Evolutionary conservation across 2,888 invertebrate species (phyloP), one percentile per base, ranked within the genome.

Genomic region (Erebia aethiops): DNA sequence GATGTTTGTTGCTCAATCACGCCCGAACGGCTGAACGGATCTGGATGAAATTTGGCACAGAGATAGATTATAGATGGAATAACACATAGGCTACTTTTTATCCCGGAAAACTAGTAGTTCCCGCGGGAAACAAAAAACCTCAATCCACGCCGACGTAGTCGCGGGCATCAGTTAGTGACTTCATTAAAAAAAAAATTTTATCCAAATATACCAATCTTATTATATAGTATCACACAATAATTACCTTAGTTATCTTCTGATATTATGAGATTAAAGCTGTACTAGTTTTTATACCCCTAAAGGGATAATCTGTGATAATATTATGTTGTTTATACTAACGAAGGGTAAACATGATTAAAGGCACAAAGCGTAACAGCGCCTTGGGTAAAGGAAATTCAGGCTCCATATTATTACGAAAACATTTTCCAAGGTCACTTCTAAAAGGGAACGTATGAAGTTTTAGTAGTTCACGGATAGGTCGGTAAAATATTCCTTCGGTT

Each of bases 401-500:
- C 26, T 60, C 43, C 57, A 16, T 49, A 61, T 46, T 69, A 61
- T 54, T 52, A 51, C 18, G 8, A 60, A 71, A 71, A 70, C 41
- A 58, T 68, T 52, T 65, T 52, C 51, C 67, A 65, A 62, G 65
- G 64, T 65, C 64, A 52, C 57, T n/a, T 16, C 51, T 61, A 26
- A 60, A 67, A 65, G 69, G 64, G 65, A 61, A 57, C 64, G 67
- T 69, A 71, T 60, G 67, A 64, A 67, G 67, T 69, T 71, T 71
- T 70, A 71, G 54, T 70, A 70, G 68, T 68, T 69, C 51, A 64
- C 56, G 67, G 67, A 74, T 71, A 72, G 70, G 70, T 75, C 66
- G 74, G 71, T 71, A 71, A 76, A 77, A 76, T 74, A 74, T 77
- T 72, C 57, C 62, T 73, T 52, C 67, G 67, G 60, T 70, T 73